Evolutionary conservation across 1,140 invertebrate species (phyloP).

Genomic region (Pogonomyrmex californicus): DNA sequence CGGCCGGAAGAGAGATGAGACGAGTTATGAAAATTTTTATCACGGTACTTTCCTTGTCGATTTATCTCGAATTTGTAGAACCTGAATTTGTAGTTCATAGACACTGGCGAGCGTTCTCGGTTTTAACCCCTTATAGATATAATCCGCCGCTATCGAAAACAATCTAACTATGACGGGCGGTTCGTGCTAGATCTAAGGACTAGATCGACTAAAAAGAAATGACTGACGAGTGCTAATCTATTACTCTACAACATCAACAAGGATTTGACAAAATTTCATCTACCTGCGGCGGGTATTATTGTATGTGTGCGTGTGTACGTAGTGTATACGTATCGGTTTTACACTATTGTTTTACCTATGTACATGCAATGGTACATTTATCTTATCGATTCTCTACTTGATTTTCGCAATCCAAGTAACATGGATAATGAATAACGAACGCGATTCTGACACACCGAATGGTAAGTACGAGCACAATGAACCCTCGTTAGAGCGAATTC

Average conservation of each 20-base stretch:
- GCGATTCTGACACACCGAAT: neutral
- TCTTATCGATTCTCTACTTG: conserved; percentile 47
- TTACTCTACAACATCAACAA: conserved; percentile 65
- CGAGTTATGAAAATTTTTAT: neutral
- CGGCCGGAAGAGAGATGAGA: neutral
- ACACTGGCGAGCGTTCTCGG: conserved; percentile 24
- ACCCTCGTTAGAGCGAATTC: conserved; percentile 55
- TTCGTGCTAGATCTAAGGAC: conserved; percentile 59
- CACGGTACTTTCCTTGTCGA: neutral
- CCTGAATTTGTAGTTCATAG: neutral
- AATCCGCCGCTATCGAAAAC: conserved; percentile 48
- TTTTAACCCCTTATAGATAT: neutral
- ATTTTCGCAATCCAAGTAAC: conserved; percentile 55
- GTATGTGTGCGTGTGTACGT: neutral
- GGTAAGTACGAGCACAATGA: conserved; percentile 37
- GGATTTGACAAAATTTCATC: conserved; percentile 36
- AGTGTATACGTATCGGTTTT: conserved; percentile 1
- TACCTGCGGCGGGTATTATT: neutral
- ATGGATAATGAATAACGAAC: conserved; percentile 42
- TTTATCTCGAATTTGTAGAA: neutral
- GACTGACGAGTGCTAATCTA: conserved; percentile 48
- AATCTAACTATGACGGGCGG: conserved; percentile 41
- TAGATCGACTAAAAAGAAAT: conserved; percentile 66
- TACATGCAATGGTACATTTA: conserved; percentile 36
- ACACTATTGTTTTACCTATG: conserved; percentile 37